Evolutionary conservation across 2,888 invertebrate species (phyloP).

Genomic region (Leucozona laternaria): DNA sequence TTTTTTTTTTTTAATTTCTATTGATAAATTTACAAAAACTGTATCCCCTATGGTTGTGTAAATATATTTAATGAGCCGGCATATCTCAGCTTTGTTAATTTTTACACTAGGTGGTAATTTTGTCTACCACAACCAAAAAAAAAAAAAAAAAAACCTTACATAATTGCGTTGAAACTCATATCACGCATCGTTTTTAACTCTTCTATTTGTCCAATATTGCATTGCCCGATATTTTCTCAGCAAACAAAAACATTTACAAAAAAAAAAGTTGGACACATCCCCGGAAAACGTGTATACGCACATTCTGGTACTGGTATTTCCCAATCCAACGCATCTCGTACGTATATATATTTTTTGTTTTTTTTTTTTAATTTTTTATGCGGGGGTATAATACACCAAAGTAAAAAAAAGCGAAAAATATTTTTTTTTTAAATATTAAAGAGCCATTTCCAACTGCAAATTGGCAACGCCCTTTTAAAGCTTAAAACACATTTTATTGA

Average conservation of each 20-base stretch:
- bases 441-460: slow-evolving; percentile 48
- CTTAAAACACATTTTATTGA: slow-evolving; percentile 69
- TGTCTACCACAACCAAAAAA: slow-evolving; percentile 12
- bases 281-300: slow-evolving; percentile 44
- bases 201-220: background rate
- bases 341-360: slow-evolving; percentile 5
- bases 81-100: background rate
- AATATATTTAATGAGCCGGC: background rate
- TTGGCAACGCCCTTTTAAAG: slow-evolving; percentile 76
- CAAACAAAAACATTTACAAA: slow-evolving; percentile 14
- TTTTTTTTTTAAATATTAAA: slow-evolving; percentile 56
- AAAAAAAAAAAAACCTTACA: slow-evolving; percentile 8
- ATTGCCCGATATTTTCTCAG: slow-evolving; percentile 36
- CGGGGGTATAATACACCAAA: background rate
- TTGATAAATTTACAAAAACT: background rate
- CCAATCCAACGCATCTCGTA: slow-evolving; percentile 41
- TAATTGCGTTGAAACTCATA: slow-evolving; percentile 2
- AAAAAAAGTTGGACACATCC: slow-evolving; percentile 27
- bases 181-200: slow-evolving; percentile 4
- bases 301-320: slow-evolving; percentile 30
- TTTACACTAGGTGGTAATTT: background rate
- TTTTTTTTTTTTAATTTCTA: background rate
- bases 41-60: background rate
- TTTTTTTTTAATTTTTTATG: slow-evolving; percentile 4
- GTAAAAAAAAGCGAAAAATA: slow-evolving; percentile 24